Percentiles rank a stretch among this genome's conserved stretches.
These are phyloP conservation scores for Girardinus metallicus DNA, from an alignment of 2,797 vertebrate species.

Conservation along the genomic window DNA sequence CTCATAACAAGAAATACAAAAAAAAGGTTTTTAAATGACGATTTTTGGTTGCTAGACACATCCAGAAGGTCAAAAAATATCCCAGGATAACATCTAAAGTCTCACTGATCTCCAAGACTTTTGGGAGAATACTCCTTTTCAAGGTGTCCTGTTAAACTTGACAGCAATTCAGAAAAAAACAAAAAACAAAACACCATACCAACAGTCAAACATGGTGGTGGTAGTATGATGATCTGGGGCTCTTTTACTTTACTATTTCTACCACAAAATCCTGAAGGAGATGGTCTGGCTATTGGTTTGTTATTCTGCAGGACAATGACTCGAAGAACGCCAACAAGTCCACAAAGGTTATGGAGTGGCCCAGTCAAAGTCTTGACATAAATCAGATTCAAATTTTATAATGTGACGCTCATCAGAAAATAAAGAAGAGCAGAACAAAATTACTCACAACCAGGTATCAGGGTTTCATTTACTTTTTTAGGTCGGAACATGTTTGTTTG, in stretches of 20 bases:
- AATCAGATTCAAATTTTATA: neutral
- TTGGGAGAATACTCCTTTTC: neutral
- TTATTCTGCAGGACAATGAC: neutral
- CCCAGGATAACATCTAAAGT: neutral
- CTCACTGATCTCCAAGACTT: neutral
- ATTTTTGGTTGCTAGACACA: neutral
- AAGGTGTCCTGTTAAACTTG: neutral
- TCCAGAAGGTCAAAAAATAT: neutral
- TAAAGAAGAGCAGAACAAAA: neutral
- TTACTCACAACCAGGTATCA: neutral
- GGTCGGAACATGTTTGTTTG: neutral
- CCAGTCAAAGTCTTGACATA: neutral
- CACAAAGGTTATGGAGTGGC: neutral
- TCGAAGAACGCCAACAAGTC: neutral
- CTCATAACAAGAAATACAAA: neutral
- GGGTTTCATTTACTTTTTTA: neutral
- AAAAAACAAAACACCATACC: neutral
- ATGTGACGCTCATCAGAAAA: neutral
- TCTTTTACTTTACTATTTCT: neutral
- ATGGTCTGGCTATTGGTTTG: neutral
- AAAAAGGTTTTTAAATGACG: neutral
- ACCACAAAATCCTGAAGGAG: neutral
- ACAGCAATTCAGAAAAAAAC: neutral
- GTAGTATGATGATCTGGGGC: neutral
- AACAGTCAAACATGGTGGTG: neutral